Base-by-base conservation (phyloP, 2,797 vertebrate genomes). In the Cossypha dichroa region DNA sequence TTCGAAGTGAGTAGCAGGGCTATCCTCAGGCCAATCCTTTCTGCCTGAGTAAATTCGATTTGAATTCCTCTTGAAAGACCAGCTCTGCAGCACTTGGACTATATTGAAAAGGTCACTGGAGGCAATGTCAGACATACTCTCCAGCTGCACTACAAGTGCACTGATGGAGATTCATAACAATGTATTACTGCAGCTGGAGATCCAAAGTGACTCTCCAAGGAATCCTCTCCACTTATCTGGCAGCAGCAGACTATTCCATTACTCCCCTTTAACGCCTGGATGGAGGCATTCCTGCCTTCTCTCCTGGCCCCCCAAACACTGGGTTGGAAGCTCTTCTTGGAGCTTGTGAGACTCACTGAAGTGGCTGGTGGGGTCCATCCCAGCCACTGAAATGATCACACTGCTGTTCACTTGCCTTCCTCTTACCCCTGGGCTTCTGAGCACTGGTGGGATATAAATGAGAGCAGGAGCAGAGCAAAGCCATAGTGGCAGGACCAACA, bases 51-150 rank as follows among this genome's bases (percentile, higher is more conserved):
- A 95, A 97, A 92, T 97, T 97, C 43, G 28, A 97, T 98, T 96
- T 97, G 97, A 97, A 98, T 98, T 97, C 93, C 91, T 97, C 93
- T 91, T 90, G 92, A 97, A 97, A 97, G 94, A 92, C 88, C 74
- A 74, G 96, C 96, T 97, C 96, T 38, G 66, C 77, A n/a, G 93
- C 48, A 76, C 92, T 93, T 70, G 97, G 96, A 87, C 97, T 94
- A 25, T 94, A 95, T 89, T 96, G 96, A 94, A 98, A 98, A 98
- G 98, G 98, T 98, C 98, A 97, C 96, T 29, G 73, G 76, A 97
- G 97, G 97, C 97, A 90, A 91, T 95, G 97, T 97, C 97, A 98
- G 97, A 97, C 96, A 95, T 48, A 95, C 96, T 97, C 95, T 96
- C 68, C 70, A 92, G 91, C 92, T 96, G 96, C 95, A 94, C 84